Base-by-base conservation (phyloP, 2,113 vertebrate species). In the Ardeotis arabs region DNA sequence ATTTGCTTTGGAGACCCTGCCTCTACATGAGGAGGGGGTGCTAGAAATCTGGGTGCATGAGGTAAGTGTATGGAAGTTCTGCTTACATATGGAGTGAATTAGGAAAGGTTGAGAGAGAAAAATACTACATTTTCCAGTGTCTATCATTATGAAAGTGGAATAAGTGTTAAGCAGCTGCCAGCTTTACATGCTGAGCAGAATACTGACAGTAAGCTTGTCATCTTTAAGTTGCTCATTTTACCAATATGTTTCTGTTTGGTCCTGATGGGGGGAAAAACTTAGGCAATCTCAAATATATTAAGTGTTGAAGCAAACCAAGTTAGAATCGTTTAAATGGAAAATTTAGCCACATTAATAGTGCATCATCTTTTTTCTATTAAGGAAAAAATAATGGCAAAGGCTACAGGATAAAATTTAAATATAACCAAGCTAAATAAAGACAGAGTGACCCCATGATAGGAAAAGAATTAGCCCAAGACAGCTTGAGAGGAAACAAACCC, bases 71-170 rank as follows among this genome's bases (percentile, higher is more conserved):
- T 44, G 41, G 41, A 44, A 87, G 47, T 87, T 92, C 35, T 95
- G 14, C 58, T 87, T 93, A 56, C 97, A 95, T 94, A 93, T 95
- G 94, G 94, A 92, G 67, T 64, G 70, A 95, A 95, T 97, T 95
- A 95, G 50, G 67, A 94, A 88, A 88, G 87, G 74, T 67, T 88
- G 84, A 77, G 84, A 84, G 79, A 87, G 77, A 91, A 91, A 96
- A 93, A 73, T 62, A 64, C 28, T 95, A 37, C 53, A 75, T 96
- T 96, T 96, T 96, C 89, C 87, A 95, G 22, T 58, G 76, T 93
- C 87, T 70, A 77, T 95, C 87, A 83, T 63, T 85, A 80, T 94
- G 84, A 76, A 94, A 89, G 22, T 84, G 84, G 69, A 94, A 87
- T 93, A 96, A 13, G 10, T 69, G 39, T 92, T 87, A 94, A 68